A percentile compares a stretch with the other conserved stretches of the same genome.
Conservation (phyloP, 1,140 invertebrate species). For the Ericerus pela region DNA sequence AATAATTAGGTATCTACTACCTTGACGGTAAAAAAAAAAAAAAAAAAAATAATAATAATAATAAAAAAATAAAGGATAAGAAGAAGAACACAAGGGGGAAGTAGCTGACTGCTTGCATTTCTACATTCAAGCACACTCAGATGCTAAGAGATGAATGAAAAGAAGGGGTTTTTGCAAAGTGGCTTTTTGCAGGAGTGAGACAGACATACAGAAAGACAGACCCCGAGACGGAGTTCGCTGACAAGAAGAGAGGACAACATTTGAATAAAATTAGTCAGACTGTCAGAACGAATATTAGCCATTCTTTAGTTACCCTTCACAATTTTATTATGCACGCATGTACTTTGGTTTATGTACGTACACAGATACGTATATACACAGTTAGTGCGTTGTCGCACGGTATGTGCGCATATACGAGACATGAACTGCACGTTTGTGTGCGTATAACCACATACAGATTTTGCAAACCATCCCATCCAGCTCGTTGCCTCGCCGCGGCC, state of each 20-base stretch:
- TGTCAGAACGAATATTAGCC: constrained; percentile 9
- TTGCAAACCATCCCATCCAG: too few relatives aligned
- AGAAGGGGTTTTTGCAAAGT: not conserved
- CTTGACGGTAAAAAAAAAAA: too few relatives aligned
- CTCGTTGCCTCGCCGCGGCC: too few relatives aligned
- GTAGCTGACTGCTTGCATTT: constrained; percentile 7
- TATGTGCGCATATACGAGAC: too few relatives aligned
- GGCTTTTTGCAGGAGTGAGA: not conserved
- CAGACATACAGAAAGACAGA: not conserved
- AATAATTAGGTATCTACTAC: constrained; percentile 1
- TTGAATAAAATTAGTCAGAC: not conserved
- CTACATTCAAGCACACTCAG: not conserved
- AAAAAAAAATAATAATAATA: not conserved
- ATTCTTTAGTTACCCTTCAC: constrained; percentile 9
- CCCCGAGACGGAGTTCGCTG: not conserved
- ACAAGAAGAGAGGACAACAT: not conserved
- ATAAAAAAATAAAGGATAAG: not conserved
- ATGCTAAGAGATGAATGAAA: not conserved
- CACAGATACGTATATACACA: not conserved
- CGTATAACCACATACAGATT: too few relatives aligned
- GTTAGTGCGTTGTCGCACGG: too few relatives aligned
- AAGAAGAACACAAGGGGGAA: not conserved
- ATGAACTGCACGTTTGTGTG: not conserved
- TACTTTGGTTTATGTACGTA: not conserved
- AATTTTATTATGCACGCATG: constrained; percentile 10